Percentiles rank a stretch among this genome's conserved stretches.
Evolutionary conservation across 2,888 invertebrate genomes (phyloP).

Genomic region (Agonopterix arenella): DNA sequence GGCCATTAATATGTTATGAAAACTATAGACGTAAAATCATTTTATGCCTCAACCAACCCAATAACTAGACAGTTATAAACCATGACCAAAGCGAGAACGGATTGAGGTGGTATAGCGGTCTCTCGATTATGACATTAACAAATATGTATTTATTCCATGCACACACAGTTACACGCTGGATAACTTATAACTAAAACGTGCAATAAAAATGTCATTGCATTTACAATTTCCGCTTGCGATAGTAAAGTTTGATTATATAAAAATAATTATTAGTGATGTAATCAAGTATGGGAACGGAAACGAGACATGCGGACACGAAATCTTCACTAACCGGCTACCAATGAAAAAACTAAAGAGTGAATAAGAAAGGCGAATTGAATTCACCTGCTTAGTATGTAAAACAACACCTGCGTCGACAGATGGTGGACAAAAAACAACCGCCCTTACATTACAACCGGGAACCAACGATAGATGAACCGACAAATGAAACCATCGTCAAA

Average conservation of each 20-base stretch:
- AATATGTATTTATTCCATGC: no score
- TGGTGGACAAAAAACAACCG: slow-evolving; percentile 55
- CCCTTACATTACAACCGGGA: slow-evolving; percentile 32
- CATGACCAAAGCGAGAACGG: slow-evolving; percentile 4
- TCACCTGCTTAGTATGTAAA: slow-evolving; percentile 70
- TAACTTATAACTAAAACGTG: background rate
- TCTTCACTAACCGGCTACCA: slow-evolving; percentile 5
- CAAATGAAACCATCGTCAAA: background rate
- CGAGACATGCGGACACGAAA: slow-evolving; percentile 6
- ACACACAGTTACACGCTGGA: background rate
- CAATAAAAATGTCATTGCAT: slow-evolving; percentile 2
- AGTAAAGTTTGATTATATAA: slow-evolving; percentile 3
- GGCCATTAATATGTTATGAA: no score
- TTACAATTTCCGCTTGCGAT: slow-evolving; percentile 7
- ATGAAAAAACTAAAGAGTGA: slow-evolving; percentile 9
- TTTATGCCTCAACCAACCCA: no score
- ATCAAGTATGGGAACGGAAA: slow-evolving; percentile 10
- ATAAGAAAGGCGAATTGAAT: slow-evolving; percentile 50
- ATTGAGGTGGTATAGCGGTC: slow-evolving; percentile 4
- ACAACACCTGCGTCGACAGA: slow-evolving; percentile 69
- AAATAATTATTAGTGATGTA: slow-evolving; percentile 8
- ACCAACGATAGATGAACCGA: slow-evolving; percentile 21
- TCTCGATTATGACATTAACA: background rate
- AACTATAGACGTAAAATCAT: no score
- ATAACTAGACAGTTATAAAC: background rate